Evolutionary conservation across 1,140 invertebrate genomes (phyloP), one percentile per base, ranked within the genome.

Genomic region (Leptinotarsa lineolata): DNA sequence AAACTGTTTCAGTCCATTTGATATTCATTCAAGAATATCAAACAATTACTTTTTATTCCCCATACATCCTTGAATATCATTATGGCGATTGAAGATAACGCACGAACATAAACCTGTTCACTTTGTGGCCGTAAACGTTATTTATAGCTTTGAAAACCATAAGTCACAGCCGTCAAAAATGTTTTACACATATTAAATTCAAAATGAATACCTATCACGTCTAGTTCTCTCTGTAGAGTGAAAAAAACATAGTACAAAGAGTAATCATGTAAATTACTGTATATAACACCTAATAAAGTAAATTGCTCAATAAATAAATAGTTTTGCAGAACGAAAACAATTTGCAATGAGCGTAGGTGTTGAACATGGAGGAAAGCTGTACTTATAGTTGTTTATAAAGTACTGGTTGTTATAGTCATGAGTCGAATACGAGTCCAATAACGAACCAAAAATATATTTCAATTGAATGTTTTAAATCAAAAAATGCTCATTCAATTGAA

Each of bases 191-290:
- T 64, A 64, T 64, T 64, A 64, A 64, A 21, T 30, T 64, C 61
- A 15, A 15, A 64, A 64, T 30, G 61, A 64, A 64, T 20, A 30
- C 61, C 61, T 64, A 20, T 64, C n/a, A 15, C 61, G 61, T 15
- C 60, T 21, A 44, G 12, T 30, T 66, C 22, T 30, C n/a, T 39
- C 30, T 45, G 64, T 21, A 66, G n/a, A 66, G 30, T 6, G 22
- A 66, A 66, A 66, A 66, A 39, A 39, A 12, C 39, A 3, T 18
- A 44, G 24, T 66, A 66, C 64, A 66, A 66, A 66, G 64, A 66
- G 64, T 66, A 44, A 66, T 66, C 64, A 66, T 66, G 64, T 66
- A 66, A 66, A 66, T 39, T 18, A n/a, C 22, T 30, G 30, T 66
- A 66, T 66, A 66, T 66, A 66, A 66, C 30, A 66, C 30, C 64